Base-by-base conservation (phyloP, 2,888 invertebrate species). In the Pardosa pseudoannulata region DNA sequence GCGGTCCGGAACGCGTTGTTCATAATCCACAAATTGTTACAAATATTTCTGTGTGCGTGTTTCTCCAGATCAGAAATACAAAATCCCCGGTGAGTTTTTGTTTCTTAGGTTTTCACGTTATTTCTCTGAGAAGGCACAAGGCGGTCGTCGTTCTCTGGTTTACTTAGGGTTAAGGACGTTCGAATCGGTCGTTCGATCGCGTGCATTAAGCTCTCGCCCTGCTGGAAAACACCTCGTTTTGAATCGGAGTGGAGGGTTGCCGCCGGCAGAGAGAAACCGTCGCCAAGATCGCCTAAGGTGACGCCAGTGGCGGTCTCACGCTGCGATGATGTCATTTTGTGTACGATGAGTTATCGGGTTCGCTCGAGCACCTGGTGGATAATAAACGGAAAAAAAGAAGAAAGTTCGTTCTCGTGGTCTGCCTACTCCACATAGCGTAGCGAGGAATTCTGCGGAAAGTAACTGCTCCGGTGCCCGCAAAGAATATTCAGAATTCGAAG, bases 181-280 rank as follows among this genome's bases (percentile, higher is more conserved):
- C 72, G 36, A 23, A 29, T n/a, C 1, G 28, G 16, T 70, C 41
- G 70, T 83, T 78, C 78, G 73, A 78, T 73, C 67, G 83, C 83
- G 64, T 65, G 82, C 50, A 36, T n/a, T 32, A 56, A 46, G 27
- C 39, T 50, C 32, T 31, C 31, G n/a, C 46, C n/a, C 28, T 72
- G 27, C 41, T 62, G 64, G 16, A 64, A 56, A 83, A 31, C 31
- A 65, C 65, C 82, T 82, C 82, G 74, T 50, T 82, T 39, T 32
- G 76, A 32, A 56, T 36, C 46, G 19, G 46, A 50, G n/a, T 31
- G 28, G 70, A 41, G 79, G 79, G 79, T 79, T 79, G 79, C 79
- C 23, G 32, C 23, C 27, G 41, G 32, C 23, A 23, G 56, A 31
- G 3, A 19, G 11, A 28, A 36, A 36, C 36, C 32, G 19, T 32